Evolutionary conservation across 2,797 vertebrate genomes (phyloP).

Genomic region (Nannoperca australis): DNA sequence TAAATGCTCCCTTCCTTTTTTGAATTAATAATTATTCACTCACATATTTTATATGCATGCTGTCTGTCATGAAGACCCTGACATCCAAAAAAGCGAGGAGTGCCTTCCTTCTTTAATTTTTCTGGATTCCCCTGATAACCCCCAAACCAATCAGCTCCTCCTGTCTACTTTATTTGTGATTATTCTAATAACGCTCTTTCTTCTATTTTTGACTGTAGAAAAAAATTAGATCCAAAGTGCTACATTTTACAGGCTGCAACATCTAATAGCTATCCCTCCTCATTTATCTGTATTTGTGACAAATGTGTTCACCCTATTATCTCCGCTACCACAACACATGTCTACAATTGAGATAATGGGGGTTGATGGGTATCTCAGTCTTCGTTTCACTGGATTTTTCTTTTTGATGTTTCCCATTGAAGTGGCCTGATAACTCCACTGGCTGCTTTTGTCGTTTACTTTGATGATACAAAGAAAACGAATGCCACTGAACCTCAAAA

Average conservation of each 20-base stretch:
- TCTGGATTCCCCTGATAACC: constrained; percentile 2
- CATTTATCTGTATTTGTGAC: constrained; percentile 3
- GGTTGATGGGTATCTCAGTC: neutral
- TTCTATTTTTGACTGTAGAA: constrained; percentile 12
- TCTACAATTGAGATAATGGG: neutral
- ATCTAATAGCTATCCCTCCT: neutral
- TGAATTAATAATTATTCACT: constrained; percentile 1
- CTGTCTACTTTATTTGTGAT: neutral
- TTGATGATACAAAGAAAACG: neutral
- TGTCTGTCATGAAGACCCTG: neutral
- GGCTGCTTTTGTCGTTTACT: constrained; percentile 9
- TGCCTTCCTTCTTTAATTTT: neutral
- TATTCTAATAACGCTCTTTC: neutral
- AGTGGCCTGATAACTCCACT: neutral
- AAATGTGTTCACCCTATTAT: neutral
- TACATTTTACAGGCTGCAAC: neutral
- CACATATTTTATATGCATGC: neutral
- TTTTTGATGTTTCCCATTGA: constrained; percentile 15
- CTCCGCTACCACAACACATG: neutral
- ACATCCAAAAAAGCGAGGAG: neutral
- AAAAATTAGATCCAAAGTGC: neutral
- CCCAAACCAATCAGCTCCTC: neutral
- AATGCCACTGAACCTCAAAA: neutral
- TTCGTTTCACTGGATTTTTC: neutral
- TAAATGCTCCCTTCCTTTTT: neutral